Evolutionary conservation across 2,888 invertebrate species (phyloP), one percentile per base, ranked within the genome.

Genomic region (Balanococcus diminutus): DNA sequence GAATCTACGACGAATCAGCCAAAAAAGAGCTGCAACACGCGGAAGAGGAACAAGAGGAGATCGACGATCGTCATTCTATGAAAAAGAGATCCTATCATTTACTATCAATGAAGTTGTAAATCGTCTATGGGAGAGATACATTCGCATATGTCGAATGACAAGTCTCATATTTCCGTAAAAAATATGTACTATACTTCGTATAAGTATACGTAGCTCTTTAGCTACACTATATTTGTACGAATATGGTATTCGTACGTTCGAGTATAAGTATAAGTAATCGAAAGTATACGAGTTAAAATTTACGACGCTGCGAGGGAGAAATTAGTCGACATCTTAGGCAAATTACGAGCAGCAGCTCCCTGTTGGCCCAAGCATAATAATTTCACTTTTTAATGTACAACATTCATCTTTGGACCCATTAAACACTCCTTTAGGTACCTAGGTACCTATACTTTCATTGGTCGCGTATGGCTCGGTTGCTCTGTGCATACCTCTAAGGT

Each of bases 311-410:
- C 56, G 56, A 56, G 56, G 56, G 56, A 56, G 31, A 31, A 31
- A 72, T 72, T 72, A 72, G 72, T 72, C 72, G 72, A 25, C 28
- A 72, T 72, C 31, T 72, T 72, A 72, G 72, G 72, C 72, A 25
- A 72, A 72, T 72, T 31, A 72, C 31, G 31, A n/a, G n/a, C n/a
- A n/a, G n/a, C 16, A 31, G 25, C 31, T 72, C 28, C 72, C 72
- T 42, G 14, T 72, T 72, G 31, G 28, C 72, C 72, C 31, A 72
- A 72, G 72, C n/a, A n/a, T 31, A 72, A 72, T 72, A 72, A 72
- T 72, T 72, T 72, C 14, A 42, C 72, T 72, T 72, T 72, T 72
- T 72, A 72, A 31, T 72, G 31, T 72, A 72, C 72, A 72, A 72
- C 72, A 72, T 31, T 72, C 72, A 31, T 72, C 72, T 31, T 28